Base-by-base conservation (phyloP, 2,888 invertebrate genomes). In the Physocephala rufipes region DNA sequence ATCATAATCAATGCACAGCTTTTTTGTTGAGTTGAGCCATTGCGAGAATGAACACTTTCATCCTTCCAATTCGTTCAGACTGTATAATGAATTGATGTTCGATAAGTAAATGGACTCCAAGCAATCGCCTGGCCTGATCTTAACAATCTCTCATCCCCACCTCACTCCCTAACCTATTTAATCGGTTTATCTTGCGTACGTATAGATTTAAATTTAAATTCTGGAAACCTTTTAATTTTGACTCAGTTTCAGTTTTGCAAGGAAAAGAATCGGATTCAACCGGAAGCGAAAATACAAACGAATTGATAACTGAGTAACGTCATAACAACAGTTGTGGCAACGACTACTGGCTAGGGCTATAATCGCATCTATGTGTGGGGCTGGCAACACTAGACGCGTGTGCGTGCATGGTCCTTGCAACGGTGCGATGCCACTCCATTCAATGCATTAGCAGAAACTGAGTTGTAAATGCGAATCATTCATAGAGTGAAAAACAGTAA, bases 271-370 rank as follows among this genome's bases (percentile, higher is more conserved):
- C 36, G 67, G 58, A 63, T 71, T 71, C 53, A 58, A 58, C 21
- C 71, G 73, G 70, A 74, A 71, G 73, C 71, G 73, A 67, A 67
- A 71, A 71, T 71, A 71, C 73, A 74, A 71, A 71, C 71, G 71
- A 74, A 74, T 2, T 62, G 13, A 55, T 24, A 15, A 26, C 9
- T 36, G 36, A 36, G 36, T 36, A 9, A 7, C 4, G 5, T 7
- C 5, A 36, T 4, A 7, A 9, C 5, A 36, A 36, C 36, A 36
- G 36, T 9, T 36, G 4, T 36, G 36, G 36, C 9, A 36, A 36
- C 36, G 36, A 9, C 36, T 36, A n/a, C n/a, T n/a, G n/a, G 36
- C 9, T 36, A 36, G 4, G 36, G 36, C 9, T 36, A 36, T 36
- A 9, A 26, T 26, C 12, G 36, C 36, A 21, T 9, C 28, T n/a